A percentile compares a stretch with the other conserved stretches of the same genome.
phyloP scores from a whole-genome alignment of 2,888 invertebrate species.

The Pharmacophagus antenor region DNA sequence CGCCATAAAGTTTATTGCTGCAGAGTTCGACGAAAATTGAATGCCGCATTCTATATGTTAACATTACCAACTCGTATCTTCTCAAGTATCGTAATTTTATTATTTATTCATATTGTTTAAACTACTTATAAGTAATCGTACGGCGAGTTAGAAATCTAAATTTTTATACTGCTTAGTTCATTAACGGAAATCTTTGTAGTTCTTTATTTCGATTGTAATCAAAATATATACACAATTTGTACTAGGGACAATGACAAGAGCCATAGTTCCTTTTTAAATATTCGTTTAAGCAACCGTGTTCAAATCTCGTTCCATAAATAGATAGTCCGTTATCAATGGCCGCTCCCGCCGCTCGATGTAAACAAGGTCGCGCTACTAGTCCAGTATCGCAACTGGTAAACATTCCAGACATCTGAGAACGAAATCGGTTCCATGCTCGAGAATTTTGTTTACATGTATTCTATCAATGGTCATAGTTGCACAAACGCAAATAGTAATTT shows the following conservation, averaged over 20 bases:
- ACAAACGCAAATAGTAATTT: not conserved
- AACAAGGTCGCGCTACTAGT: conserved; percentile 40
- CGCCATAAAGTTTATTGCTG: no score
- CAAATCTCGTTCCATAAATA: conserved; percentile 42
- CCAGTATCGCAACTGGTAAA: conserved; percentile 35
- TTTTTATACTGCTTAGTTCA: no score
- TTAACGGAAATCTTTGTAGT: no score
- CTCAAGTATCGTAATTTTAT: not conserved
- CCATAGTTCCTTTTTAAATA: conserved; percentile 12
- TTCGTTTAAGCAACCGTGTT: conserved; percentile 34
- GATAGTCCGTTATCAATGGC: conserved; percentile 39
- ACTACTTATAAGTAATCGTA: not conserved
- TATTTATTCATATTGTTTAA: not conserved
- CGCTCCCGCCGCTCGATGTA: conserved; percentile 43
- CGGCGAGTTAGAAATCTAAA: not conserved
- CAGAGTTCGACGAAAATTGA: not conserved
- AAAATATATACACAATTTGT: not conserved
- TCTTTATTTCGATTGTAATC: no score
- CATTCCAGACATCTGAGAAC: conserved; percentile 59
- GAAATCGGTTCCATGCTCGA: conserved; percentile 46
- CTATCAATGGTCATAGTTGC: conserved; percentile 41
- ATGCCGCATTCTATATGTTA: not conserved
- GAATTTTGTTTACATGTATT: conserved; percentile 45
- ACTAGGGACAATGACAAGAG: conserved; percentile 4
- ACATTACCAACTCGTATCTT: not conserved